Evolutionary conservation across 2,113 vertebrate species (phyloP), one percentile per base, ranked within the genome.

Genomic region (Lepisosteus oculatus): DNA sequence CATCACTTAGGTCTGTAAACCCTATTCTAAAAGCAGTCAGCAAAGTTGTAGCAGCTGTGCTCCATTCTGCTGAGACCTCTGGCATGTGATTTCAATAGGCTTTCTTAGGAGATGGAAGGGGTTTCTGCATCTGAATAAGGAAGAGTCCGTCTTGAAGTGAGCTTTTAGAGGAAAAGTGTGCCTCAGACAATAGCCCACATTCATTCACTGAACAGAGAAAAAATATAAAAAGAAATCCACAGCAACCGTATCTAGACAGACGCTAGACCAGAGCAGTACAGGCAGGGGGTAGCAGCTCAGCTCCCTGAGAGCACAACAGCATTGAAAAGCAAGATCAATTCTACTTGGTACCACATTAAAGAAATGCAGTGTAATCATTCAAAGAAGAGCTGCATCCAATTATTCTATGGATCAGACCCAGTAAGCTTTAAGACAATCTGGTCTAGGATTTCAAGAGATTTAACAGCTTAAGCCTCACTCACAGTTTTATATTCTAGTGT

Each of bases 111-210:
- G 90, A 86, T 74, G 86, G 80, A 91, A 89, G 85, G 85, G 83
- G 88, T 85, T 86, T 90, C 88, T 90, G 92, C 89, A 88, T 94
- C 88, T 93, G 88, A 90, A 92, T 90, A 87, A 89, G 87, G 85
- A 29, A 82, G 83, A 71, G 82, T 90, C 85, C 90, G 83, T 83
- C 84, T 80, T 80, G 85, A 54, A 84, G 91, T 81, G 83, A 85
- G 86, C 87, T 90, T 90, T 90, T 81, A 86, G 87, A 90, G 89
- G 86, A 85, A 84, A 87, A 93, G 93, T 92, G 96, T 90, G 94
- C 85, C 92, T 92, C 54, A 29, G 85, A 98, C 95, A 97, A 97
- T 92, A 88, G 91, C 78, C 76, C 47, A 85, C 88, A 93, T 95
- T 97, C 92, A 96, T 81, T 74, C 74, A 57, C 79, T 41, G 14